These are phyloP conservation scores for Pomacea canaliculata DNA, from an alignment of 2,888 invertebrate genomes.

Conservation along the genomic window DNA sequence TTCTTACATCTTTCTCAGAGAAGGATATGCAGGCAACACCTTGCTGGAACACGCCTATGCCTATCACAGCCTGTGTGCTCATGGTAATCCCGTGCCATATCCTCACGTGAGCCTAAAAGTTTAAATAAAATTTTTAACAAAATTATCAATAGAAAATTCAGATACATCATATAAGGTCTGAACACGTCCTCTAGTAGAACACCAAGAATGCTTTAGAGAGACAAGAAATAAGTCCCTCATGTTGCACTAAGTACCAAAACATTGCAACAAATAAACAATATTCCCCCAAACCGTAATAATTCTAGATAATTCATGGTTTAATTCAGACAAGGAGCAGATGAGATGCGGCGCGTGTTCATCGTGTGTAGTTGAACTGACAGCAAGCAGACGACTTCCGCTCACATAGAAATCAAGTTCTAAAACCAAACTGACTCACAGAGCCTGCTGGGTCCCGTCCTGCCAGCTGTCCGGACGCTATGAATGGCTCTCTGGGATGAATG, in stretches of 20 bases:
- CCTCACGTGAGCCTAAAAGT: constrained; percentile 78
- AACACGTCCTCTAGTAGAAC: too few relatives aligned
- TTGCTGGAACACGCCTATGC: constrained; percentile 89
- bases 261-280: too few relatives aligned
- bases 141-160: neutral
- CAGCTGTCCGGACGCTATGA: constrained; percentile 89
- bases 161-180: neutral
- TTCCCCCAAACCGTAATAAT: too few relatives aligned
- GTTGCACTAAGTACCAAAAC: too few relatives aligned
- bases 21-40: constrained; percentile 91
- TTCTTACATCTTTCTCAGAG: constrained; percentile 43
- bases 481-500: constrained; percentile 87
- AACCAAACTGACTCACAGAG: constrained; percentile 38
- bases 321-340: too few relatives aligned
- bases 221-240: too few relatives aligned
- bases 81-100: constrained; percentile 93
- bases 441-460: constrained; percentile 47
- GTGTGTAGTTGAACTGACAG: too few relatives aligned
- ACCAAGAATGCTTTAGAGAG: too few relatives aligned
- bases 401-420: too few relatives aligned
- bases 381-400: too few relatives aligned
- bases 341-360: too few relatives aligned
- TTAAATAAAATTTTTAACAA: neutral
- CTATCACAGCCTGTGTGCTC: constrained; percentile 89
- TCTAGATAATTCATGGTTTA: too few relatives aligned